Evolutionary conservation across 2,797 vertebrate genomes (phyloP).

Genomic region (Spheniscus humboldti): DNA sequence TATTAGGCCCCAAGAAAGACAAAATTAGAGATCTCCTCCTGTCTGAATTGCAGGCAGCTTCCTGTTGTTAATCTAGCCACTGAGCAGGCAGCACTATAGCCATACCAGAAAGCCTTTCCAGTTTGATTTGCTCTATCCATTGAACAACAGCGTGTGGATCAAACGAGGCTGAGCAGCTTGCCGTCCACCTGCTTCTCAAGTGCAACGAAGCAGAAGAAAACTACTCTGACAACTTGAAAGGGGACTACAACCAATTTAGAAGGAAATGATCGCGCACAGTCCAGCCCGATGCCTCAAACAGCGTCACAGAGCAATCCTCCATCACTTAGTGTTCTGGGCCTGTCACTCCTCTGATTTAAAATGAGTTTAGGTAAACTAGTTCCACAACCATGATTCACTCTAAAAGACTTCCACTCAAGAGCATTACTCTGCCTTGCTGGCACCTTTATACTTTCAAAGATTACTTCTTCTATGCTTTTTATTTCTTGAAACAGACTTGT

Average conservation of each 20-base stretch:
- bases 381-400: not conserved
- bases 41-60: not conserved
- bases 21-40: not conserved
- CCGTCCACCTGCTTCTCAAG: slow-evolving; percentile 61
- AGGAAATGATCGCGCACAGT: slow-evolving; percentile 50
- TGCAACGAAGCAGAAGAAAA: slow-evolving; percentile 61
- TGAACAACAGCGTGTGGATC: slow-evolving; percentile 30
- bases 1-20: not conserved
- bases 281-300: not conserved
- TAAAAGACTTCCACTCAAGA: slow-evolving; percentile 7
- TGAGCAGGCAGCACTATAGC: not conserved
- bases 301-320: slow-evolving; percentile 27
- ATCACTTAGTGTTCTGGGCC: slow-evolving; percentile 26
- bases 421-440: not conserved
- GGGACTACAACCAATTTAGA: slow-evolving; percentile 62
- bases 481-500: not conserved
- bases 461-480: not conserved
- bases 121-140: slow-evolving; percentile 43
- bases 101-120: slow-evolving; percentile 29
- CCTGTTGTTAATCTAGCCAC: not conserved
- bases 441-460: not conserved
- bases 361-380: slow-evolving; percentile 52
- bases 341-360: slow-evolving; percentile 50
- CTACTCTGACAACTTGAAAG: slow-evolving; percentile 68
- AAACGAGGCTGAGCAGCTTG: slow-evolving; percentile 48